Conservation (phyloP, 2,113 vertebrate species). For the Chamaetylas fuelleborni region DNA sequence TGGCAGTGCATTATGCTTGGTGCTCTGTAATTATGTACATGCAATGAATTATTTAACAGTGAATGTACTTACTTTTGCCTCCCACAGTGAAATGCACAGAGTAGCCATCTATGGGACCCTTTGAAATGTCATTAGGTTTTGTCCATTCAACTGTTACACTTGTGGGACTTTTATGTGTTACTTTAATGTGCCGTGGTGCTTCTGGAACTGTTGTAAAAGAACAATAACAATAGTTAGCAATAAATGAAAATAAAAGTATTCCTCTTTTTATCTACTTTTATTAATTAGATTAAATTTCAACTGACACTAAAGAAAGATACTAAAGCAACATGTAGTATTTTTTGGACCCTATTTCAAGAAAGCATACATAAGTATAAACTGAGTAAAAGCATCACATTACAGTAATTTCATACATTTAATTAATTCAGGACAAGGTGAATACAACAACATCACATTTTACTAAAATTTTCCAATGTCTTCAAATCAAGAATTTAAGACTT, state of each 20-base stretch:
- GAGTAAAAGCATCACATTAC: background rate
- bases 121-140: fast-evolving
- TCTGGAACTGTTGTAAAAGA: constrained; percentile 48
- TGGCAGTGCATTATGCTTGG: background rate
- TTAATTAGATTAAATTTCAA: background rate
- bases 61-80: fast-evolving
- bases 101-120: background rate
- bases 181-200: fast-evolving
- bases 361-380: background rate
- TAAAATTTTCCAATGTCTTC: background rate
- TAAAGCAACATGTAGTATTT: background rate
- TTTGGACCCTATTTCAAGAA: background rate
- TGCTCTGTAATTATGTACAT: background rate
- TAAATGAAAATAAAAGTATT: background rate
- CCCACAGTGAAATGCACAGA: fast-evolving
- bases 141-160: fast-evolving
- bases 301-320: background rate
- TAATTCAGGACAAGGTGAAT: background rate
- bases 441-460: background rate
- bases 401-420: background rate
- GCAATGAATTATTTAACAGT: background rate
- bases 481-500: background rate
- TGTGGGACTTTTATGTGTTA: fast-evolving
- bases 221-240: background rate
- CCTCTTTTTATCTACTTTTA: background rate